These are phyloP conservation scores for Pluvianellus socialis DNA, from an alignment of 2,113 vertebrate species.

Conservation along the genomic window DNA sequence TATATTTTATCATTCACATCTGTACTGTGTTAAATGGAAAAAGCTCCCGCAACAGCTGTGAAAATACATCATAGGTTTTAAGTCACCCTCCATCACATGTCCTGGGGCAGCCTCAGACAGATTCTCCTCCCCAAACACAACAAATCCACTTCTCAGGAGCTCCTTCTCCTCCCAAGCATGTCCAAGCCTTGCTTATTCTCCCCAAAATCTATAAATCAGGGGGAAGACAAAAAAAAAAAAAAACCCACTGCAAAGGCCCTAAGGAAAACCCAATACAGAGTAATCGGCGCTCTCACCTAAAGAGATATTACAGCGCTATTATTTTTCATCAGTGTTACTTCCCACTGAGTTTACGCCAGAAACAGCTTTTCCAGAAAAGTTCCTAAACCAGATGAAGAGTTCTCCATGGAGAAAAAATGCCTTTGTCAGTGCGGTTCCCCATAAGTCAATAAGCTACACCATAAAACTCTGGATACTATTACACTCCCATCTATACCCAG, in stretches of 20 bases:
- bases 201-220: not conserved
- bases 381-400: not conserved
- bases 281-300: not conserved
- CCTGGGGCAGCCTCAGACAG: not conserved
- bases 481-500: not conserved
- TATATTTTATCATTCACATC: slow-evolving; percentile 49
- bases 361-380: not conserved
- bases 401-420: not conserved
- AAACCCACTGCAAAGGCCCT: not conserved
- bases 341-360: not conserved
- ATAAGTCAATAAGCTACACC: not conserved
- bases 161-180: not conserved
- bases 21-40: slow-evolving; percentile 27
- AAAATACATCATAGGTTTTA: slow-evolving; percentile 28
- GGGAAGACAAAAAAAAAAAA: not conserved
- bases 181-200: not conserved
- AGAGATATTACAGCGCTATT: not conserved
- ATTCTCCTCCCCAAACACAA: not conserved
- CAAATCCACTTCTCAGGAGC: not conserved
- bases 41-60: slow-evolving; percentile 25
- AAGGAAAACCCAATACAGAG: accelerated
- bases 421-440: not conserved
- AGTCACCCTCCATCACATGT: not conserved
- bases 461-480: not conserved
- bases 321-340: not conserved